Percentiles rank a stretch among this genome's conserved stretches.
Conservation (phyloP, 2,888 invertebrate genomes). For the Heliconius sara region DNA sequence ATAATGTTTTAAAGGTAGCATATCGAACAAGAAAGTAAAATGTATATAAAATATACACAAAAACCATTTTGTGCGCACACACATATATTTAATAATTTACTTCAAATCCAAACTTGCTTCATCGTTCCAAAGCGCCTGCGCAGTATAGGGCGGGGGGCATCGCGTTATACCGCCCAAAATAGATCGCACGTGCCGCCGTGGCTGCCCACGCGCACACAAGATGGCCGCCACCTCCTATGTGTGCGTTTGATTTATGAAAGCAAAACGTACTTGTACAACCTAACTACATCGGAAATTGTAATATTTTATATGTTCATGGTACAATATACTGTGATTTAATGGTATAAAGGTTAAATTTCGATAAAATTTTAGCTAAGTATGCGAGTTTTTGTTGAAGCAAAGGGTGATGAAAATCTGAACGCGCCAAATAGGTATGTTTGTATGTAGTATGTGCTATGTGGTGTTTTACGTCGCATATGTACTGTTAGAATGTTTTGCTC, state of each 20-base stretch:
- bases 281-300: constrained; percentile 16
- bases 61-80: not conserved
- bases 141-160: constrained; percentile 56
- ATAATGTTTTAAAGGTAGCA: too few species aligned
- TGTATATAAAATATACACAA: not conserved
- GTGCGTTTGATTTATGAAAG: constrained; percentile 67
- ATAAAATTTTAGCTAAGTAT: not conserved
- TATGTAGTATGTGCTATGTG: constrained; percentile 22
- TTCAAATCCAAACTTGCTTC: constrained; percentile 40
- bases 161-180: constrained; percentile 79
- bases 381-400: constrained; percentile 22
- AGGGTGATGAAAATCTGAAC: constrained; percentile 40
- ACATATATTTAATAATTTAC: constrained; percentile 19
- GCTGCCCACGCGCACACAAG: constrained; percentile 81
- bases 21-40: not conserved
- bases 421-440: constrained; percentile 32
- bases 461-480: constrained; percentile 38
- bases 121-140: constrained; percentile 40
- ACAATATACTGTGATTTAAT: constrained; percentile 32
- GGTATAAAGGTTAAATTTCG: constrained; percentile 18
- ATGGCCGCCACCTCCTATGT: constrained; percentile 71
- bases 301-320: constrained; percentile 32
- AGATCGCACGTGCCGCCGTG: constrained; percentile 81
- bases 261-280: constrained; percentile 46
- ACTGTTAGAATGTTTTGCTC: constrained; percentile 31